Evolutionary conservation across 2,113 vertebrate genomes (phyloP), one percentile per base, ranked within the genome.

Genomic region (Rousettus leschenaultii): DNA sequence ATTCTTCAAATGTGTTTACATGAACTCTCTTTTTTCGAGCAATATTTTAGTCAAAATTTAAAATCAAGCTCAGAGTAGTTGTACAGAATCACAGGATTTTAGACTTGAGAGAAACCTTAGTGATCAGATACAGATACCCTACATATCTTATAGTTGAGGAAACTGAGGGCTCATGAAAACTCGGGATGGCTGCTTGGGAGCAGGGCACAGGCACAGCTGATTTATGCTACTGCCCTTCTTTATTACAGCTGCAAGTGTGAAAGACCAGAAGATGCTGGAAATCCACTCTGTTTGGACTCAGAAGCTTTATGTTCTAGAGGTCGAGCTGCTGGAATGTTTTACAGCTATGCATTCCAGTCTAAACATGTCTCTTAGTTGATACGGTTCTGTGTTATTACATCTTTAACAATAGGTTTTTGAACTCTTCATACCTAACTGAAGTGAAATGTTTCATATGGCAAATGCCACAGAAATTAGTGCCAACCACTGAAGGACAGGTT

Each of bases 21-120:
- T 35, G 82, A 65, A 57, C 33, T 83, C 13, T 73, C 13, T 73
- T 51, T 95, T 84, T 86, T 43, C 5, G 5, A 59, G 85, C 24
- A 86, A 21, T 96, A 93, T 71, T 65, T 82, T 59, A 26, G 26
- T 51, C n/a, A 61, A 51, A 86, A 93, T 48, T 75, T 77, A 63
- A 95, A 93, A 86, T 89, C 43, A 71, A 65, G 75, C 26, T 48
- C 26, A 30, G 57, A 77, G 18, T 35, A 86, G 16, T 16, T 26
- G 3, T 6, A 35, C 6, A 88, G n/a, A 91, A 65, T 45, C 79
- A 85, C 57, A 80, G 75, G 65, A 73, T 35, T 83, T 55, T 65
- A 45, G 70, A 66, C 82, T 8, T 14, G 45, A 35, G 24, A 65
- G 45, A 65, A 85, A 11, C 21, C 45, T 48, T 28, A 13, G 45